Base-by-base conservation (phyloP, 2,797 vertebrate species). In the Calcarius lapponicus region DNA sequence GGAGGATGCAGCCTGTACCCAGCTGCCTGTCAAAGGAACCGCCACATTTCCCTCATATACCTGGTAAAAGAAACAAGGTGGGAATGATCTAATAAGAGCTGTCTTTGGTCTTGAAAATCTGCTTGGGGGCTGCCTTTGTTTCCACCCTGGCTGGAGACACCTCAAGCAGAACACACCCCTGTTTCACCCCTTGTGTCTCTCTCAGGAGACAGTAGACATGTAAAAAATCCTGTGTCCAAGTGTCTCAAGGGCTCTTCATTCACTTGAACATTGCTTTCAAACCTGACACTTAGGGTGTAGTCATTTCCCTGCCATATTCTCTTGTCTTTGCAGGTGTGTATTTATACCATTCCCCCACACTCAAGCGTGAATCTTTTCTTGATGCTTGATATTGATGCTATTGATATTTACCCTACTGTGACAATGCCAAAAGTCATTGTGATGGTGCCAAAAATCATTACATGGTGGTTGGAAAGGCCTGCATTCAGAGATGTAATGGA, bases 311-410 rank as follows among this genome's bases (percentile, higher is more conserved):
- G 5, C 5, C n/a, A n/a, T 1, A 0, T 40, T 28, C 17, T 32
- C 29, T 17, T 70, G 11, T 40, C 38, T 71, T 57, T 89, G 17
- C 40, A 82, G 25, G 11, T 26, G 25, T 43, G 17, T 15, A 45
- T 80, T 82, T 88, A 31, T 48, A 54, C 36, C 29, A 38, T 47
- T 0, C 1, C 6, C 4, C 4, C 17, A 67, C 0, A 0, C 54
- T 42, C 19, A 16, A 12, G 13, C 0, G 0, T 2, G 4, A 66
- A 38, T 32, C 18, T 57, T 78, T 60, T 74, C 18, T 26, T 73
- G 25, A 45, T 48, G 40, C n/a, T 42, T 58, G 15, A 48, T 29
- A 40, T n/a, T 50, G 25, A 80, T 42, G 12, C 10, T 50, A 29
- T 48, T 48, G 83, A 74, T 50, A 64, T 7, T 76, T 7, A 4